Evolutionary conservation across 1,140 invertebrate species (phyloP).

Genomic region (Drosophila nikananu): DNA sequence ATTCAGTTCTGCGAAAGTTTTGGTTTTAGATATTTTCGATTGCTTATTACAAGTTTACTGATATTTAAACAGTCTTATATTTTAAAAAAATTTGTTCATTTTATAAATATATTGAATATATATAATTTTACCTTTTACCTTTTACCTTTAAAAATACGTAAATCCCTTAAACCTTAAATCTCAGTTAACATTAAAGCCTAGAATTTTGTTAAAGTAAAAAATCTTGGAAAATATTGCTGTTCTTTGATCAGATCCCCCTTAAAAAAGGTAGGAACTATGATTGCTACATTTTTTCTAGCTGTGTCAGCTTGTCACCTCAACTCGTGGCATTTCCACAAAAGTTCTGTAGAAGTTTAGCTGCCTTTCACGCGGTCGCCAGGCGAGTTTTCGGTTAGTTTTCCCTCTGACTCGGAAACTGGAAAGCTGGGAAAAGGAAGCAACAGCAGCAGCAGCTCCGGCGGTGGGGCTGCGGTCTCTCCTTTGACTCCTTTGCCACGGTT

Average conservation of each 20-base stretch:
- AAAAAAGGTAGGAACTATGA: no score
- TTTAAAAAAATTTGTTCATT: background rate
- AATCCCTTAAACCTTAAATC: no score
- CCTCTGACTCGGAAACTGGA: slow-evolving; percentile 16
- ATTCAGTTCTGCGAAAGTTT: no score
- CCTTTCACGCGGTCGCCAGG: slow-evolving; percentile 26
- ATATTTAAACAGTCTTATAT: no score
- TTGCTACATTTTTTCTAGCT: slow-evolving; percentile 15
- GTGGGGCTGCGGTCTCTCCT: slow-evolving; percentile 24
- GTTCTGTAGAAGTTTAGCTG: slow-evolving; percentile 23
- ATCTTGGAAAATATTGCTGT: background rate
- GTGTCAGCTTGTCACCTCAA: slow-evolving; percentile 30
- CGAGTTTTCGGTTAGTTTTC: slow-evolving; percentile 44
- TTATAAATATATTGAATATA: background rate
- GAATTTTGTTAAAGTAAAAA: background rate
- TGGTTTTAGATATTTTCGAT: background rate
- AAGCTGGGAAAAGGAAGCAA: slow-evolving; percentile 14
- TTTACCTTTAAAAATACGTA: no score
- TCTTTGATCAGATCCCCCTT: background rate
- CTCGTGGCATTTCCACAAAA: slow-evolving; percentile 17
- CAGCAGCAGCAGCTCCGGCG: slow-evolving; percentile 9
- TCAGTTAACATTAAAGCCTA: no score
- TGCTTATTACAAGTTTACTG: background rate
- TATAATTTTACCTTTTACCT: no score
- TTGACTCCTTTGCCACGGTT: slow-evolving; percentile 37